phyloP scores from a whole-genome alignment of 2,797 vertebrate genomes.

The Rhabdophis nuchalis region DNA sequence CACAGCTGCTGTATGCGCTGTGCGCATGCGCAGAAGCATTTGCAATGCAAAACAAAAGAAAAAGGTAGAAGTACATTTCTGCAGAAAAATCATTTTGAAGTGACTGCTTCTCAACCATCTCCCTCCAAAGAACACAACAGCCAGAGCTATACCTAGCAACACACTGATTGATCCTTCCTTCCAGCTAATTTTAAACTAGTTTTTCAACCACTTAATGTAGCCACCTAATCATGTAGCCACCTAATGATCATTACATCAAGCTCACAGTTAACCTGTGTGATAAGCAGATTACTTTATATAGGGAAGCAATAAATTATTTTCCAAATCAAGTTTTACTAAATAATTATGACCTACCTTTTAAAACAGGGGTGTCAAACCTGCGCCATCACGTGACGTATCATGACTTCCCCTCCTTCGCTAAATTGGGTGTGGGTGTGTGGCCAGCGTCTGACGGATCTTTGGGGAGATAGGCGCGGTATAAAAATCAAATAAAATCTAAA shows the following conservation, averaged over 20 bases:
- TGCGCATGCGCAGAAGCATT: no score
- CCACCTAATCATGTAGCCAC: neutral
- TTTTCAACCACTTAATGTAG: neutral
- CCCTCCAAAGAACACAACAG: neutral
- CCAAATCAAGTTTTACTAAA: constrained; percentile 57
- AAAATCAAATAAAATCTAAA: no score
- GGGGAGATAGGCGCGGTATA: no score
- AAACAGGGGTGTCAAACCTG: neutral
- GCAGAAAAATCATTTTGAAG: neutral
- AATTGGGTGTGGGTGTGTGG: no score
- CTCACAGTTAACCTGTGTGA: neutral
- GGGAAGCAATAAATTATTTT: constrained; percentile 52
- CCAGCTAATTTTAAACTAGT: neutral
- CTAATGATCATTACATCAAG: neutral
- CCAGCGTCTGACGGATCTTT: no score
- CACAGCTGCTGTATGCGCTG: no score
- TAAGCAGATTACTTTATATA: constrained; percentile 6
- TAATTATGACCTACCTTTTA: constrained; percentile 35
- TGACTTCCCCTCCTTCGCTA: no score
- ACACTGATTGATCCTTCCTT: neutral
- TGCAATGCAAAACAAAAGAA: neutral
- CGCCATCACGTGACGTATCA: no score
- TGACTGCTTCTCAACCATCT: neutral
- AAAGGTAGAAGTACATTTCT: neutral
- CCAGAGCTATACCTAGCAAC: neutral